These are phyloP conservation scores for Plebejus argus DNA, from an alignment of 2,888 invertebrate species.

Conservation along the genomic window DNA sequence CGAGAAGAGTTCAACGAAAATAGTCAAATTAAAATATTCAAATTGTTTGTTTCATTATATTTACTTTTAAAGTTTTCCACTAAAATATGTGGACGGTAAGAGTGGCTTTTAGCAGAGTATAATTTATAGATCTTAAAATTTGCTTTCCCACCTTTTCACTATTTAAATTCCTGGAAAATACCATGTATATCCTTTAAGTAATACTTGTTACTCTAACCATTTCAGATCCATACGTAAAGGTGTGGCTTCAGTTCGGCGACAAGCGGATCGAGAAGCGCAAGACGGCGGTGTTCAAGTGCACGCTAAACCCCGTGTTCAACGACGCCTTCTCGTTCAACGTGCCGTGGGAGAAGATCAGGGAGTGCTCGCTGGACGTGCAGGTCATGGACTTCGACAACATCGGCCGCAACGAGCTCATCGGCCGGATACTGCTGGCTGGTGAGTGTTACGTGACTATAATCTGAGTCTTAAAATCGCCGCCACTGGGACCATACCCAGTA, in stretches of 20 bases:
- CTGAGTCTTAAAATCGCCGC: too few relatives aligned
- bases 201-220: conserved; percentile 40
- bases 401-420: conserved; percentile 95
- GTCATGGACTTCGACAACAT: conserved; percentile 99
- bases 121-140: neutral
- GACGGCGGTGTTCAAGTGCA: conserved; percentile 96
- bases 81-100: neutral
- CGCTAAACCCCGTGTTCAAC: conserved; percentile 97
- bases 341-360: conserved; percentile 97
- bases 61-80: neutral
- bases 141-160: too few relatives aligned
- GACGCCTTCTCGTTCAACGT: conserved; percentile 98
- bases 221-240: conserved; percentile 98
- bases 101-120: neutral
- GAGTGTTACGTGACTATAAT: conserved; percentile 47
- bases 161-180: too few relatives aligned
- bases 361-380: conserved; percentile 94
- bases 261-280: conserved; percentile 97
- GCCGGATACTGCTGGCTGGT: conserved; percentile 96
- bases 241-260: conserved; percentile 97
- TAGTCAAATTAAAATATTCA: neutral
- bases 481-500: too few relatives aligned
- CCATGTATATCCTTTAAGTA: too few relatives aligned
- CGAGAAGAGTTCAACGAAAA: neutral
- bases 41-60: neutral